Evolutionary conservation across 2,797 vertebrate species (phyloP).

Genomic region (Prionace glauca): DNA sequence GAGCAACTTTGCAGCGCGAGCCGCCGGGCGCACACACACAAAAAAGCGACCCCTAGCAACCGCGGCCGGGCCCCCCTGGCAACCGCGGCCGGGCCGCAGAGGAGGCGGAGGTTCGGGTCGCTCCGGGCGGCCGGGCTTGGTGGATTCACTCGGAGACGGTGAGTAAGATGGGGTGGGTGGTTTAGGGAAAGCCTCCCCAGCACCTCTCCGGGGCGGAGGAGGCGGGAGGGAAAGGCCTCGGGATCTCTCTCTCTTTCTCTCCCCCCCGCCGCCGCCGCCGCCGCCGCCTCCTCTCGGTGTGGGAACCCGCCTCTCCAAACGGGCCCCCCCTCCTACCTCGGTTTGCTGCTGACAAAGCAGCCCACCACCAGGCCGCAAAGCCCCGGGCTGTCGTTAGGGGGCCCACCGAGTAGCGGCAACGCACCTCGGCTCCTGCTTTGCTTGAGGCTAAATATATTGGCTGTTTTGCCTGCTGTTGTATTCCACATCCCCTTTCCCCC

Average conservation of each 20-base stretch:
- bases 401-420: no score
- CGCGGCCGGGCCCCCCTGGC: neutral
- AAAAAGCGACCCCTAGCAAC: neutral
- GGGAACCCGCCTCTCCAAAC: no score
- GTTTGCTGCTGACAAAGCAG: neutral
- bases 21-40: neutral
- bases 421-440: neutral
- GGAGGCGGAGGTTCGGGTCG: neutral
- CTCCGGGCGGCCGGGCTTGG: no score
- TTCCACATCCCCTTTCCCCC: neutral
- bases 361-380: neutral
- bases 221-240: no score
- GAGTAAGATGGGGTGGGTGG: neutral
- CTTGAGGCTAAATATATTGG: neutral
- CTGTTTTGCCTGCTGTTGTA: neutral
- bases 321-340: no score
- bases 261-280: no score
- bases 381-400: neutral
- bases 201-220: neutral
- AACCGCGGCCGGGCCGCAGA: neutral
- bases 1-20: neutral
- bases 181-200: no score
- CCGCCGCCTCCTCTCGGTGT: no score
- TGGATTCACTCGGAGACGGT: neutral
- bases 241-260: no score